phyloP scores from a whole-genome alignment of 2,888 invertebrate genomes.

The Orthosia cruda region DNA sequence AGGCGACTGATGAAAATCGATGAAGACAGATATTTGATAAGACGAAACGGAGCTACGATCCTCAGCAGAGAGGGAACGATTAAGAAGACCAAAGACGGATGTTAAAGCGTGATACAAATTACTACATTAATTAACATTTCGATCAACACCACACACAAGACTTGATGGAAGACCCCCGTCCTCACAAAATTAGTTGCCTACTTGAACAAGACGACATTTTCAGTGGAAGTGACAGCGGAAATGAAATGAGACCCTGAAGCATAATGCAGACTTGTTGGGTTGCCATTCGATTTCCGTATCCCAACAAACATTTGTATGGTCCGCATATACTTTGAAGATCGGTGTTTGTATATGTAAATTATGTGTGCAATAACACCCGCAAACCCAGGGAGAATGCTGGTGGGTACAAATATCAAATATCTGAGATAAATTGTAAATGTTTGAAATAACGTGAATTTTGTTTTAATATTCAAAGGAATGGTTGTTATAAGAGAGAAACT shows the following conservation, averaged over 20 bases:
- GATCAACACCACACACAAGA: slow-evolving; percentile 1
- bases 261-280: slow-evolving; percentile 32
- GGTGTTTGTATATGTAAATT: slow-evolving; percentile 50
- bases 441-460: neutral
- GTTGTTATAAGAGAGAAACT: slow-evolving; percentile 7
- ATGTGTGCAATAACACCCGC: slow-evolving; percentile 28
- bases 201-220: slow-evolving; percentile 6
- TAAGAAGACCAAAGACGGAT: too few species aligned
- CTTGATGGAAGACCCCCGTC: neutral
- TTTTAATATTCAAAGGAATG: neutral
- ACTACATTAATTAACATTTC: neutral
- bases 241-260: slow-evolving; percentile 34
- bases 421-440: slow-evolving; percentile 8
- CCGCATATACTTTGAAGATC: slow-evolving; percentile 30
- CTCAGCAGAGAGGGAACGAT: too few species aligned
- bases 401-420: slow-evolving; percentile 9
- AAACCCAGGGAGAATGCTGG: neutral
- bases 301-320: slow-evolving; percentile 50
- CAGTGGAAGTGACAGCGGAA: slow-evolving; percentile 39
- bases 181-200: slow-evolving; percentile 12
- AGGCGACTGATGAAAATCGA: too few species aligned
- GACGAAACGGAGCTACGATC: too few species aligned
- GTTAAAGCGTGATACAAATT: neutral
- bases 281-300: slow-evolving; percentile 58
- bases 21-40: too few species aligned